A percentile compares a stretch with the other conserved stretches of the same genome.
Conservation (phyloP, 2,797 vertebrate genomes). For the Cyprinella venusta region DNA sequence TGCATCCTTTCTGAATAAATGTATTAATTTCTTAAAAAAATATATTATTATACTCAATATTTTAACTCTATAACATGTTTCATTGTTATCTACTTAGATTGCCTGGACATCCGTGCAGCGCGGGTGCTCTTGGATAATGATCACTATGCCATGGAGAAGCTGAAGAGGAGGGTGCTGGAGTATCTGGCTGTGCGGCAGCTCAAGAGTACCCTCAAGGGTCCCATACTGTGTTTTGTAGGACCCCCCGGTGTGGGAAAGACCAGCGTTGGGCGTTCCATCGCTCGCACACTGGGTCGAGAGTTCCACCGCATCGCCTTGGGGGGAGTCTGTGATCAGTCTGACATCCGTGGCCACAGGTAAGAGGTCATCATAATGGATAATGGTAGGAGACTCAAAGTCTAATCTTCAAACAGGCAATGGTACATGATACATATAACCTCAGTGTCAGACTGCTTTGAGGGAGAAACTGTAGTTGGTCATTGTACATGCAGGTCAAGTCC, state of each 20-base stretch:
- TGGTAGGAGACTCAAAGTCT: background rate
- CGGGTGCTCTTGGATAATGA: slow-evolving; percentile 92
- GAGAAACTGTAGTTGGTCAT: background rate
- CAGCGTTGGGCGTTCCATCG: slow-evolving; percentile 94
- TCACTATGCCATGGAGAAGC: slow-evolving; percentile 95
- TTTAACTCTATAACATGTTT: background rate
- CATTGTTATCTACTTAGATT: slow-evolving; percentile 76
- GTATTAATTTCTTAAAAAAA: background rate
- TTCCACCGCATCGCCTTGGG: slow-evolving; percentile 96
- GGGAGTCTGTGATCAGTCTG: slow-evolving; percentile 96
- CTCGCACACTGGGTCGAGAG: slow-evolving; percentile 92
- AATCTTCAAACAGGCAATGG: slow-evolving; percentile 13
- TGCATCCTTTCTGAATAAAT: background rate
- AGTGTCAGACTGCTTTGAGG: slow-evolving; percentile 10
- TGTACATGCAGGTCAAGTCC: background rate
- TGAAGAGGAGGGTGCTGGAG: slow-evolving; percentile 94
- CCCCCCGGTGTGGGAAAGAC: slow-evolving; percentile 99
- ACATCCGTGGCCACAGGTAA: slow-evolving; percentile 96
- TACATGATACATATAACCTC: background rate
- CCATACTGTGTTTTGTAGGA: slow-evolving; percentile 96
- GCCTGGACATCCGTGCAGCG: slow-evolving; percentile 90
- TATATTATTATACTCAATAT: background rate
- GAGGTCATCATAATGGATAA: background rate
- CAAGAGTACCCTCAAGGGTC: slow-evolving; percentile 91
- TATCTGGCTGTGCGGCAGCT: slow-evolving; percentile 96